These are phyloP conservation scores for Tachysurus vachellii DNA, from an alignment of 2,113 vertebrate species.

Conservation along the genomic window DNA sequence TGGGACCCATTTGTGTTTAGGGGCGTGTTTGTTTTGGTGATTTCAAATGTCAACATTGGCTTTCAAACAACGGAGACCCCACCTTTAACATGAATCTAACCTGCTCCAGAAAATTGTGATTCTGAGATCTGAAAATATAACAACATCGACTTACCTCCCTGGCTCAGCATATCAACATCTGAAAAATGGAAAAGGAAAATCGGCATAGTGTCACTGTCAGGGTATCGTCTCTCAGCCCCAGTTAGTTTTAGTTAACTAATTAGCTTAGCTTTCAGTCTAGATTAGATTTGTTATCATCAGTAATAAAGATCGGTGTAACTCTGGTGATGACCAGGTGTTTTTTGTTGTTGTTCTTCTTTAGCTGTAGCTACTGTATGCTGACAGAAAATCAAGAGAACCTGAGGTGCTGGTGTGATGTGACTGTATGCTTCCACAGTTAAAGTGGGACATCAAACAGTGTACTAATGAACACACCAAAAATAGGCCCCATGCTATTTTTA, in stretches of 20 bases:
- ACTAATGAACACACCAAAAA: neutral
- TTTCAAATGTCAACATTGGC: too few relatives aligned
- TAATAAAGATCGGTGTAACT: neutral
- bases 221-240: neutral
- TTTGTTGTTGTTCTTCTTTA: neutral
- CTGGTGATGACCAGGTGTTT: neutral
- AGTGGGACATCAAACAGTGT: neutral
- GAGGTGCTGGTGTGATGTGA: neutral
- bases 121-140: neutral
- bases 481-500: neutral
- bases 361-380: neutral
- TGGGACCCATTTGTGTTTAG: too few relatives aligned
- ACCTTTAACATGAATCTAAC: neutral
- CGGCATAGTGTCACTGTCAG: neutral
- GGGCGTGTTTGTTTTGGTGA: too few relatives aligned
- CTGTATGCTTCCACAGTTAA: neutral
- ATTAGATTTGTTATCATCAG: neutral
- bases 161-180: conserved; percentile 46
- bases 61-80: too few relatives aligned
- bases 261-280: neutral
- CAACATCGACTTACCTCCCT: conserved; percentile 34
- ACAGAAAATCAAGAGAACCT: neutral
- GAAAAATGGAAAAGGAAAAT: neutral
- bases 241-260: neutral
- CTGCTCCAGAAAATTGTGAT: neutral